A percentile compares a stretch with the other conserved stretches of the same genome.
Conservation (phyloP, 2,113 vertebrate genomes). For the Pogonocichla stellata region DNA sequence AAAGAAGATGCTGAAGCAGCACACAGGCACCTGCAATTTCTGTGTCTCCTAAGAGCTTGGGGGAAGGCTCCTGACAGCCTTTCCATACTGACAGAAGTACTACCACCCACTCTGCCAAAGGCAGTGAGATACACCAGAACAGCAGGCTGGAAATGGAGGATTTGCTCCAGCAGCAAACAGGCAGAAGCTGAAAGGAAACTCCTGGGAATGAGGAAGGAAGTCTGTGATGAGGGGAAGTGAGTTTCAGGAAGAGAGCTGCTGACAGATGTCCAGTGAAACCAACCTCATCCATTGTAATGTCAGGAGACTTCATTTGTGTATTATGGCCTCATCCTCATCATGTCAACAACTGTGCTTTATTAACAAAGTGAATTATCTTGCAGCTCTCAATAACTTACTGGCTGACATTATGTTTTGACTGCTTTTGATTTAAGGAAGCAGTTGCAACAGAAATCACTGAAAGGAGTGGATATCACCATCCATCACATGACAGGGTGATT, state of each 20-base stretch:
- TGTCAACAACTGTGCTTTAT: neutral
- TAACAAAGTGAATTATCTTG: neutral
- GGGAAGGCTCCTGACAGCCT: neutral
- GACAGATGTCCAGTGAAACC: neutral
- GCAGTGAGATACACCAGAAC: neutral
- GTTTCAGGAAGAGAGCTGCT: neutral
- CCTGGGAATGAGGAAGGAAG: neutral
- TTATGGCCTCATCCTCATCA: neutral
- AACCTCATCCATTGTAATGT: neutral
- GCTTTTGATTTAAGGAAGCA: neutral
- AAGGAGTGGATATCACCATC: neutral
- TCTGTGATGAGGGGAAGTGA: neutral
- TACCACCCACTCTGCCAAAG: rapidly evolving
- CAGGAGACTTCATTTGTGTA: neutral
- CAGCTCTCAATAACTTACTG: neutral
- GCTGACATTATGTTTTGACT: neutral
- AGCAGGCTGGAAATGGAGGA: neutral
- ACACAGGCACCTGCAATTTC: neutral
- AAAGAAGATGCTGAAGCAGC: neutral
- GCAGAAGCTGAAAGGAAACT: neutral
- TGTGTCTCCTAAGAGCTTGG: neutral
- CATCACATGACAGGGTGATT: neutral
- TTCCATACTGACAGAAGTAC: neutral
- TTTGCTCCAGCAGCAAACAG: neutral
- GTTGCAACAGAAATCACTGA: neutral